These are phyloP conservation scores for Limonius californicus DNA, from an alignment of 1,140 invertebrate species.

Conservation along the genomic window DNA sequence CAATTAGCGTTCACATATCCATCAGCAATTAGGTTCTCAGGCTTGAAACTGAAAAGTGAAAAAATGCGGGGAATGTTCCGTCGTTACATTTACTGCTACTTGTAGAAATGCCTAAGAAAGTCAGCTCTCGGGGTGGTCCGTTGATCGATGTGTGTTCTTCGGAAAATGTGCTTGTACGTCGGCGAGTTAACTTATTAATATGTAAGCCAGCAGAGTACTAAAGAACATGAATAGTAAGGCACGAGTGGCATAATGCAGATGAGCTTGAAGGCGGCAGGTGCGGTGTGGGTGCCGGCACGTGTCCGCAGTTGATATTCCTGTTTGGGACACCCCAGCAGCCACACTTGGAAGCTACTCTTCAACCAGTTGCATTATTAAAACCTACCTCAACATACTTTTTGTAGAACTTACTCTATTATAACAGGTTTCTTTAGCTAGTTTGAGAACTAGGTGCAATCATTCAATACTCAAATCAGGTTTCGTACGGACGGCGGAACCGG, in stretches of 20 bases:
- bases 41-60: too few relatives aligned
- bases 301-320: constrained; percentile 31
- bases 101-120: too few relatives aligned
- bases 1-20: too few relatives aligned
- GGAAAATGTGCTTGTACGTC: constrained; percentile 6
- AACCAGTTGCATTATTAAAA: constrained; percentile 26
- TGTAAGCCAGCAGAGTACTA: constrained; percentile 12
- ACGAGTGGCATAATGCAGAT: constrained; percentile 21
- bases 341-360: constrained; percentile 24
- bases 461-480: constrained; percentile 37
- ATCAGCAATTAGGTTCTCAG: too few relatives aligned
- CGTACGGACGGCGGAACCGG: constrained; percentile 24
- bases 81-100: too few relatives aligned
- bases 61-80: too few relatives aligned
- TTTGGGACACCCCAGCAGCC: constrained; percentile 29
- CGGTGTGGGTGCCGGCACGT: constrained; percentile 29
- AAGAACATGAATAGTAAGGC: constrained; percentile 16
- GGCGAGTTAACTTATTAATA: constrained; percentile 6
- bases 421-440: constrained; percentile 36
- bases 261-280: constrained; percentile 16
- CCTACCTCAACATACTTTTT: constrained; percentile 38
- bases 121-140: neutral
- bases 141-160: neutral
- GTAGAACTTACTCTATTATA: constrained; percentile 36
- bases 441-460: constrained; percentile 34